Percentiles rank a stretch among this genome's conserved stretches.
phyloP scores from a whole-genome alignment of 2,888 invertebrate species.

The Scaptomyza parva region DNA sequence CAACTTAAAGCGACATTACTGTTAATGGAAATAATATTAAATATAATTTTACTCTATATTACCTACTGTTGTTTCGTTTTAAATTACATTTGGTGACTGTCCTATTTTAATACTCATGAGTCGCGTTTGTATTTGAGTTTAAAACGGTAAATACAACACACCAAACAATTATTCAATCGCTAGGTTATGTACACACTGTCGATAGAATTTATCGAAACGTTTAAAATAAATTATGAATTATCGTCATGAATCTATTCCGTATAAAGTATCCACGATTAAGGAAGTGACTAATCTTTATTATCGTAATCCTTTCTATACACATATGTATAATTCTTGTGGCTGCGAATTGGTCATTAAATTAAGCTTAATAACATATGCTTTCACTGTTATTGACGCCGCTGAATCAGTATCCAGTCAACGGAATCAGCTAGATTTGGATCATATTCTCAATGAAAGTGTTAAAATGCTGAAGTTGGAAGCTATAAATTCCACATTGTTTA shows the following conservation, averaged over 20 bases:
- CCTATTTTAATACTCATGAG: neutral
- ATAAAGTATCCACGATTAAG: neutral
- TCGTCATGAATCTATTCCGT: too few relatives aligned
- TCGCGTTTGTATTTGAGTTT: constrained; percentile 30
- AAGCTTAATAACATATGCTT: too few relatives aligned
- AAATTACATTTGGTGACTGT: neutral
- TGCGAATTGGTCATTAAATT: neutral
- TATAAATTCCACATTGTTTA: too few relatives aligned
- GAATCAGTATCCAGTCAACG: neutral
- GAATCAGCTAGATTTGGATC: neutral
- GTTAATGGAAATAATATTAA: neutral
- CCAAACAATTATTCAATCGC: neutral
- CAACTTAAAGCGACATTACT: neutral
- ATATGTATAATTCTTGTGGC: neutral
- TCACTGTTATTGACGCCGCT: neutral
- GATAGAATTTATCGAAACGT: neutral
- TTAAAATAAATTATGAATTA: too few relatives aligned
- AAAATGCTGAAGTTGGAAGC: too few relatives aligned
- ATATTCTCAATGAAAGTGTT: neutral
- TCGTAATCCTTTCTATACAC: neutral
- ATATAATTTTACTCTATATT: neutral
- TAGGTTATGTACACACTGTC: constrained; percentile 36
- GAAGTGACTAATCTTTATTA: neutral
- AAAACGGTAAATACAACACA: constrained; percentile 43
- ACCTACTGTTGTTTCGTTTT: neutral